Base-by-base conservation (phyloP, 2,797 vertebrate species). In the Poecilia velifera region DNA sequence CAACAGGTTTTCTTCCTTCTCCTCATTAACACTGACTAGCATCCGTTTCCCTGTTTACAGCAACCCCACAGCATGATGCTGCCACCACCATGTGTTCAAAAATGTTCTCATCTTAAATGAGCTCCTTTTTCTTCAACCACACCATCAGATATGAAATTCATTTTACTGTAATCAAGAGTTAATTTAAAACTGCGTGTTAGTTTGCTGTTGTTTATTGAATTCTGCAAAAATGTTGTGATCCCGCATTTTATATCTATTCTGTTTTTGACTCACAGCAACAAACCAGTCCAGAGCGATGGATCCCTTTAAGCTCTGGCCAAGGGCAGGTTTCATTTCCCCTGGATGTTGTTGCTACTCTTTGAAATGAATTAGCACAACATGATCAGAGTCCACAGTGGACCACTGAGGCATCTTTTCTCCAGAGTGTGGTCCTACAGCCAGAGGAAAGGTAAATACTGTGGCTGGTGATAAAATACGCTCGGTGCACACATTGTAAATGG, bases 351-450 rank as follows among this genome's bases (percentile, higher is more conserved):
- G 90, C 85, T 90, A 88, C 76, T 78, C 90, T 91, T 90, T 87
- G 84, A 90, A 93, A 93, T 88, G 92, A 93, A 94, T 94, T 92
- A 91, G 83, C 82, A 89, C 86, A 82, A 92, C 70, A 81, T 90
- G 91, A 90, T 92, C 88, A 91, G 88, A 87, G 85, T 88, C 78
- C 88, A 86, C 83, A 90, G 86, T 59, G 31, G 71, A 76, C 78
- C 91, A 90, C 79, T 43, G 81, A 90, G 86, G 87, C 87, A 90
- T 91, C 82, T 88, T 90, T 87, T 88, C 93, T 92, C 90, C 77
- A 88, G 91, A 94, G 92, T 91, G 87, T 90, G 90, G 87, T 90
- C 87, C 83, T 76, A 59, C 80, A 89, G 93, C 91, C 92, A 89
- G 90, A 89, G 92, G 91, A 93, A 81, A 86, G 85, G 84, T 87